Percentiles rank a stretch among this genome's conserved stretches.
Evolutionary conservation across 2,888 invertebrate species (phyloP).

Genomic region (Apamea monoglypha): DNA sequence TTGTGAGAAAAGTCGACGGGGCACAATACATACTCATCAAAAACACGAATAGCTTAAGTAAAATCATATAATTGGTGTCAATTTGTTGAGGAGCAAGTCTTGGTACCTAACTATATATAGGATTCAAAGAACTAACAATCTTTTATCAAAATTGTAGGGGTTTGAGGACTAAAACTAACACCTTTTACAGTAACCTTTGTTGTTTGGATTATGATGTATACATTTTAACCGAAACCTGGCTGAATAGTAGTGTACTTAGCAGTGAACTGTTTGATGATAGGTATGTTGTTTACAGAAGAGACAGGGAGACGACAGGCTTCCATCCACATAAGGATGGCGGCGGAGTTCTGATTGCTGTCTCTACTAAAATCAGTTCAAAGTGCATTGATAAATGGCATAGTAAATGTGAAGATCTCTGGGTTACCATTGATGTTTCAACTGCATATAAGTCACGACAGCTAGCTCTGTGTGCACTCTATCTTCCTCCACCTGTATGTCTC

Average conservation of each 20-base stretch:
- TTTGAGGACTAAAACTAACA: background rate
- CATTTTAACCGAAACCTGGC: too few relatives aligned
- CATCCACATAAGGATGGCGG: background rate
- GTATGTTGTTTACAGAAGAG: background rate
- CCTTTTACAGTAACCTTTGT: too few relatives aligned
- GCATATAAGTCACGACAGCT: too few relatives aligned
- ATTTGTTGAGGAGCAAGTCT: background rate
- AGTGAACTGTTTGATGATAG: background rate
- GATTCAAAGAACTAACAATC: background rate
- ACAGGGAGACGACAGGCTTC: background rate
- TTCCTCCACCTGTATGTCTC: too few relatives aligned
- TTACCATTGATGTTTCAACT: too few relatives aligned
- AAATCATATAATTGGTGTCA: background rate
- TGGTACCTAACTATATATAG: too few relatives aligned
- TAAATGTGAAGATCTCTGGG: background rate
- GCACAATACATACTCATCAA: background rate
- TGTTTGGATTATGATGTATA: too few relatives aligned
- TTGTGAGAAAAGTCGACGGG: background rate
- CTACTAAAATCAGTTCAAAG: background rate
- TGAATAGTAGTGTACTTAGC: too few relatives aligned
- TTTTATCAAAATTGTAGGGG: background rate
- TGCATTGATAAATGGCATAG: background rate
- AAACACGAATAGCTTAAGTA: background rate
- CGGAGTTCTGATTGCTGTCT: background rate
- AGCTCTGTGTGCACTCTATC: too few relatives aligned